A percentile compares a stretch with the other conserved stretches of the same genome.
Conservation (phyloP, 2,113 vertebrate genomes). For the Anarrhichthys ocellatus region DNA sequence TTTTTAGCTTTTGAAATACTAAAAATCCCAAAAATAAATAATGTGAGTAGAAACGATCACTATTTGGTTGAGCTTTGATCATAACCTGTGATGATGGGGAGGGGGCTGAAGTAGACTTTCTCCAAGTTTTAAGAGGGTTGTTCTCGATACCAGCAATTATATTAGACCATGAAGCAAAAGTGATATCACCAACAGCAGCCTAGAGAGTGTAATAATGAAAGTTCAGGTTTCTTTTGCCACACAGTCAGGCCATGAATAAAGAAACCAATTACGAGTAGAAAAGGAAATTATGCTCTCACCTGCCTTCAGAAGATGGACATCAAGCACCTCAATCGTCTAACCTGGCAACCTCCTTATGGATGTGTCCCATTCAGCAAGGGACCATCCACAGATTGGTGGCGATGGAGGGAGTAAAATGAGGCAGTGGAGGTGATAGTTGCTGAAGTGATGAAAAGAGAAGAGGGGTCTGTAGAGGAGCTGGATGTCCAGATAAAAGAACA, state of each 20-base stretch:
- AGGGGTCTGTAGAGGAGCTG: slow-evolving; percentile 14
- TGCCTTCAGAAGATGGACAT: slow-evolving; percentile 80
- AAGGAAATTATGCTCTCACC: slow-evolving; percentile 71
- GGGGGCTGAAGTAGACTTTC: not conserved
- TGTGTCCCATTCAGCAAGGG: slow-evolving; percentile 77
- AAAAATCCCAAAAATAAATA: not conserved
- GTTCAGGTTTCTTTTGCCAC: not conserved
- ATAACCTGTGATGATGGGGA: not conserved
- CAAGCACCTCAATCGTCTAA: slow-evolving; percentile 78
- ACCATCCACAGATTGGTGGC: slow-evolving; percentile 69
- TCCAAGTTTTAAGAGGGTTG: not conserved
- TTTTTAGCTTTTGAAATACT: not conserved
- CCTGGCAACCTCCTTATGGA: slow-evolving; percentile 73
- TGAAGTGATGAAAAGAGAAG: slow-evolving; percentile 13
- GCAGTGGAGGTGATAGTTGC: slow-evolving; percentile 21
- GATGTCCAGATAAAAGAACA: slow-evolving; percentile 30
- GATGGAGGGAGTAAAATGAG: slow-evolving; percentile 29
- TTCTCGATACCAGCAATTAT: not conserved
- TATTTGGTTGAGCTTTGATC: not conserved
- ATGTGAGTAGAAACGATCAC: not conserved
- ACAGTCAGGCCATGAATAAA: not conserved
- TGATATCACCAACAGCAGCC: not conserved
- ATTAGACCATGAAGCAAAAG: not conserved
- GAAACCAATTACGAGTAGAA: not conserved
- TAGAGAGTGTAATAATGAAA: not conserved